These are phyloP conservation scores for Caenorhabditis macrosperma DNA, from an alignment of 2,888 invertebrate genomes.

Conservation along the genomic window DNA sequence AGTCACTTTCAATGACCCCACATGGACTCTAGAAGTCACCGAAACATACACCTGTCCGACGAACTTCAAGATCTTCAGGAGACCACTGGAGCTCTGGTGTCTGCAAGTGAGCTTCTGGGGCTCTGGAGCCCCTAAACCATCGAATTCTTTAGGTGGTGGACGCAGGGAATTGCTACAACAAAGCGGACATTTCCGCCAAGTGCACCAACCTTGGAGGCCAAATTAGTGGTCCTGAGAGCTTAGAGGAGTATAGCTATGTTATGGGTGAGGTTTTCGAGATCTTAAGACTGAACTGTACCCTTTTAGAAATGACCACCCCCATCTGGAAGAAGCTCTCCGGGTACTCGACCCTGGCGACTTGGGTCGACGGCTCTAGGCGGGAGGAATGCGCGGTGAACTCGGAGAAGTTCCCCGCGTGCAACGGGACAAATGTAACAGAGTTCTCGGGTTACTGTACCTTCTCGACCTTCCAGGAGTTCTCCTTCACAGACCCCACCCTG, in stretches of 20 bases:
- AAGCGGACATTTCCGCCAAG: no score
- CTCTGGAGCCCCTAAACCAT: background rate
- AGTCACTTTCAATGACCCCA: slow-evolving; percentile 1
- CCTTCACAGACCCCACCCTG: slow-evolving; percentile 19
- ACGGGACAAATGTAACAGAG: background rate
- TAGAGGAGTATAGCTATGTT: no score
- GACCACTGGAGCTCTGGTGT: slow-evolving; percentile 4
- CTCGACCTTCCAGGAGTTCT: slow-evolving; percentile 12
- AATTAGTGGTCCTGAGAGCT: no score
- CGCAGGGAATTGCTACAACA: no score
- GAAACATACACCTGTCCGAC: background rate
- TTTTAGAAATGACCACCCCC: no score
- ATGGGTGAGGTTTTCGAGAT: no score
- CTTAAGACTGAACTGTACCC: no score
- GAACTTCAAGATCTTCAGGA: background rate
- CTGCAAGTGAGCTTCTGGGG: background rate
- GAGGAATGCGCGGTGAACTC: no score
- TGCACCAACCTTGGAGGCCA: background rate
- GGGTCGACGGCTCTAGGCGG: no score
- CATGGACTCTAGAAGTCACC: background rate
- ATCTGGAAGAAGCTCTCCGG: no score
- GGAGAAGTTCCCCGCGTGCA: background rate
- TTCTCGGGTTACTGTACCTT: background rate
- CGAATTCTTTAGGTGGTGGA: no score
- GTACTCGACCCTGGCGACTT: no score